phyloP scores from a whole-genome alignment of 2,888 invertebrate genomes.

The Eubasilissa splendida region DNA sequence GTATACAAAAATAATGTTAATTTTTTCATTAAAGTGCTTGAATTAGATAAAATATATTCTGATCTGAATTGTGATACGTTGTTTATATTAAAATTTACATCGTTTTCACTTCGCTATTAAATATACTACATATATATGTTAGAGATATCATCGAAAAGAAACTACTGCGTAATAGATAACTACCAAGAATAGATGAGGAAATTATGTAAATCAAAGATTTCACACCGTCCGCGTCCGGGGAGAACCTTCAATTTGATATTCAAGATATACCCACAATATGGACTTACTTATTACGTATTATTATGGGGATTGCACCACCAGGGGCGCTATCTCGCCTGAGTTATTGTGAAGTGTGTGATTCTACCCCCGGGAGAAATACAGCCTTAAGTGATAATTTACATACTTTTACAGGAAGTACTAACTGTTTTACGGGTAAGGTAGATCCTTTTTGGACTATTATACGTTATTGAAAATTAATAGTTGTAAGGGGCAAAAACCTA shows the following conservation, averaged over 20 bases:
- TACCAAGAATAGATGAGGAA: constrained; percentile 49
- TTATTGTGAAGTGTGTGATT: constrained; percentile 30
- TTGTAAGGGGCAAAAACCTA: not conserved
- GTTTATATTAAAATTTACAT: constrained; percentile 15
- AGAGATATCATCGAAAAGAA: constrained; percentile 2
- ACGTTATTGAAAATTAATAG: constrained; percentile 14
- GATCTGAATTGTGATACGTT: not conserved
- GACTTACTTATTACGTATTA: constrained; percentile 29
- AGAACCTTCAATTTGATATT: constrained; percentile 55
- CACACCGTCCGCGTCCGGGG: constrained; percentile 38
- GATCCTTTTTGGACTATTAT: constrained; percentile 1
- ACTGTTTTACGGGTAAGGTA: constrained; percentile 41
- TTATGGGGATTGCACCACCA: constrained; percentile 35
- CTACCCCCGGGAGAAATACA: constrained; percentile 15
- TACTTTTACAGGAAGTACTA: constrained; percentile 41
- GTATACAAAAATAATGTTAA: too few species aligned
- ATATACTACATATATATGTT: not conserved
- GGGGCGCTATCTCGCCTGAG: constrained; percentile 28
- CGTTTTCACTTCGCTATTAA: constrained; percentile 12
- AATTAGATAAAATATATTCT: not conserved
- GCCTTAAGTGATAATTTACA: constrained; percentile 47
- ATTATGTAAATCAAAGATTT: constrained; percentile 56
- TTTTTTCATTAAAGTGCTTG: too few species aligned
- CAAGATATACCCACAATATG: constrained; percentile 42
- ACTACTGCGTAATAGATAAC: constrained; percentile 47